Percentiles rank a stretch among this genome's conserved stretches.
phyloP scores from a whole-genome alignment of 2,888 invertebrate genomes.

The Rotaria magnacalcarata region DNA sequence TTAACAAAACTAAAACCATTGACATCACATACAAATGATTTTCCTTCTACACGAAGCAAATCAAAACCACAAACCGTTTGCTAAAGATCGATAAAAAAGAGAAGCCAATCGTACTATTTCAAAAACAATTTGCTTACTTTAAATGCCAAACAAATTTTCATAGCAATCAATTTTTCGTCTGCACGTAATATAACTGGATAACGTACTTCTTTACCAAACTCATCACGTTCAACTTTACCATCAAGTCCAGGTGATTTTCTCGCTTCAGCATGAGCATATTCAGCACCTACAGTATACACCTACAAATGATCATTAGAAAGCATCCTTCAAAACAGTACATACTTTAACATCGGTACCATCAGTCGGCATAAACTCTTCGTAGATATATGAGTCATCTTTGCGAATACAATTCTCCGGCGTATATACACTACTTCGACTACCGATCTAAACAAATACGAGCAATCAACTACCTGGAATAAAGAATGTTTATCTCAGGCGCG shows the following conservation, averaged over 20 bases:
- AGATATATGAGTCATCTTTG: conserved; percentile 94
- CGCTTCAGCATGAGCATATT: conserved; percentile 98
- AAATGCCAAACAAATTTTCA: conserved; percentile 77
- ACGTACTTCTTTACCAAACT: conserved; percentile 89
- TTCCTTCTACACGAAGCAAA: conserved; percentile 88
- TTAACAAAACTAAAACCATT: conserved; percentile 99
- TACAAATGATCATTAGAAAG: conserved; percentile 59
- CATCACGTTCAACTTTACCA: conserved; percentile 94
- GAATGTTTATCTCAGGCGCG: too few relatives aligned
- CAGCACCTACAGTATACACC: conserved; percentile 97
- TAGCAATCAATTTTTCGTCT: conserved; percentile 90
- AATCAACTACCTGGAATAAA: too few relatives aligned
- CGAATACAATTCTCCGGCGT: conserved; percentile 84
- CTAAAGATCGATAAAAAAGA: background rate
- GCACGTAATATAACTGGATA: conserved; percentile 96
- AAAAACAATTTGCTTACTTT: conserved; percentile 50
- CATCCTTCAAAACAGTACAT: background rate
- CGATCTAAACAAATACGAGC: conserved; percentile 64
- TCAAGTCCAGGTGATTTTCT: conserved; percentile 95
- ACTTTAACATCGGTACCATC: conserved; percentile 77
- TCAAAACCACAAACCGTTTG: conserved; percentile 99
- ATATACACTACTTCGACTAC: conserved; percentile 95
- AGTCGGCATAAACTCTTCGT: conserved; percentile 99
- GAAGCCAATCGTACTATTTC: background rate
- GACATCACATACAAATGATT: conserved; percentile 98